Conservation (phyloP, 2,888 invertebrate genomes). For the Scaptomyza parva region DNA sequence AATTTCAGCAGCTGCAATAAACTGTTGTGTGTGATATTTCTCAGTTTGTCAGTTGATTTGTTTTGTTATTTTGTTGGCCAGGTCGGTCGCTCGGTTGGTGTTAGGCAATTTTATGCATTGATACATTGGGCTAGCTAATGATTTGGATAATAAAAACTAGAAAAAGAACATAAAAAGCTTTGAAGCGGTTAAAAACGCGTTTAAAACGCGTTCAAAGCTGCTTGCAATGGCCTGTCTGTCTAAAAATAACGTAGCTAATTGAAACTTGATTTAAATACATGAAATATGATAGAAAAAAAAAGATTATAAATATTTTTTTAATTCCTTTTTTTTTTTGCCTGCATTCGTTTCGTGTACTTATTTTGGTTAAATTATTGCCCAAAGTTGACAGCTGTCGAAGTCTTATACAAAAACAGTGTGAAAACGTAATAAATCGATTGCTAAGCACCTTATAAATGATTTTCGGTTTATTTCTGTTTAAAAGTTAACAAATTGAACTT, state of each 20-base stretch:
- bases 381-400: slow-evolving; percentile 1
- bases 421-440: slow-evolving; percentile 9
- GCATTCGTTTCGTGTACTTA: neutral
- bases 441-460: neutral
- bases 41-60: slow-evolving; percentile 21
- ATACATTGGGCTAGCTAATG: slow-evolving; percentile 3
- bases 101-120: slow-evolving; percentile 46
- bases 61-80: slow-evolving; percentile 4
- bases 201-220: slow-evolving; percentile 23
- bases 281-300: neutral
- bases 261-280: neutral
- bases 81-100: slow-evolving; percentile 19
- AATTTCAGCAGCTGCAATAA: slow-evolving; percentile 41
- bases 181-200: slow-evolving; percentile 28
- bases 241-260: slow-evolving; percentile 7
- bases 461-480: too few species aligned
- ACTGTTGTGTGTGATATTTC: slow-evolving; percentile 32
- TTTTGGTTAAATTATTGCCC: neutral
- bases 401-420: neutral
- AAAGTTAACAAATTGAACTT: neutral
- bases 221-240: neutral
- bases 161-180: slow-evolving; percentile 4
- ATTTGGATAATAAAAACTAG: slow-evolving; percentile 25
- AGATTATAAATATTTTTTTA: slow-evolving; percentile 1
- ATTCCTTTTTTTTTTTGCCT: neutral